These are phyloP conservation scores for Caenorhabditis tropicalis DNA, from an alignment of 1,140 invertebrate genomes.

Conservation along the genomic window DNA sequence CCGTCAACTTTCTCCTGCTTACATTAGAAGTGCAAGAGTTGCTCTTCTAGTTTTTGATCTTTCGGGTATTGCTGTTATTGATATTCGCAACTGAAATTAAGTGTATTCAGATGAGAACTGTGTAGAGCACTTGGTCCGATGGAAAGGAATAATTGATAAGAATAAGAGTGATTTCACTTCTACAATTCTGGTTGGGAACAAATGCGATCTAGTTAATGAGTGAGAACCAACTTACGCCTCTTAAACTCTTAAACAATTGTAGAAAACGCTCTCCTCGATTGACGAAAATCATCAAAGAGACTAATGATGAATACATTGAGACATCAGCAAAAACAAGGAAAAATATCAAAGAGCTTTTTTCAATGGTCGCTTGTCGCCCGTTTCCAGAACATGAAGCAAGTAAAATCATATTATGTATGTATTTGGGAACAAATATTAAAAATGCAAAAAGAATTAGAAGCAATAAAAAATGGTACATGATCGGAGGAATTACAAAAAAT, in stretches of 20 bases:
- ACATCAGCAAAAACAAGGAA: conserved; percentile 53
- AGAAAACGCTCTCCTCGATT: conserved; percentile 15
- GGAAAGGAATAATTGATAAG: conserved; percentile 40
- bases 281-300: conserved; percentile 17
- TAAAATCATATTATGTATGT: conserved; percentile 21
- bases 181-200: conserved; percentile 48
- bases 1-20: conserved; percentile 47
- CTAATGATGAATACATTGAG: conserved; percentile 40
- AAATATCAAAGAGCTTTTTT: conserved; percentile 45
- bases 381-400: conserved; percentile 28
- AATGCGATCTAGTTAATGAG: conserved; percentile 42
- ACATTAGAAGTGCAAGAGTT: conserved; percentile 49
- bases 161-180: conserved; percentile 36
- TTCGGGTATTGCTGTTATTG: too few relatives aligned
- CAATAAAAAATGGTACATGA: background rate
- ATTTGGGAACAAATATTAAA: background rate
- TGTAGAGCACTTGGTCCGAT: conserved; percentile 32
- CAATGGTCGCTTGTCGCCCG: background rate
- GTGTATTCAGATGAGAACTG: conserved; percentile 46
- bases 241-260: too few relatives aligned
- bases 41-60: conserved; percentile 52
- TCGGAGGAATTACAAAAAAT: background rate
- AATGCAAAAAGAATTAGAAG: background rate
- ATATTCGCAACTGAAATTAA: too few relatives aligned
- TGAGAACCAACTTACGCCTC: too few relatives aligned